Conservation (phyloP, 64 coral and sea anemone genomes). For the Trachythela sp. region DNA sequence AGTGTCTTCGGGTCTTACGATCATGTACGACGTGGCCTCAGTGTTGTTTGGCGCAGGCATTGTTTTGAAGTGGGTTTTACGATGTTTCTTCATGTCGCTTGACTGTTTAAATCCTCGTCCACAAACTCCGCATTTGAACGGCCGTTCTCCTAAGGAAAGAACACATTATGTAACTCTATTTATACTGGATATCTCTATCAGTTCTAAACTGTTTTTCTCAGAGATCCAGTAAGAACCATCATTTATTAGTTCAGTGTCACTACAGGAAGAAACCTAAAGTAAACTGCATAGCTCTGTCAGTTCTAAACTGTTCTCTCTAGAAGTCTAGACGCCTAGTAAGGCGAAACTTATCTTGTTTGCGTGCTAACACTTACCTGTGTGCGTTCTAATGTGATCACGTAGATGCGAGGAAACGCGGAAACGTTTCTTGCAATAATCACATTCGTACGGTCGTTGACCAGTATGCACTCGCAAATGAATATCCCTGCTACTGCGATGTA, state of each 20-base stretch:
- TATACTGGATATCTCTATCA: no score
- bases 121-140: slow-evolving; percentile 86
- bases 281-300: no score
- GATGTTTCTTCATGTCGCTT: slow-evolving; percentile 92
- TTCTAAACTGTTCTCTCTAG: no score
- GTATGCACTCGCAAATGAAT: slow-evolving; percentile 86
- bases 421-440: slow-evolving; percentile 75
- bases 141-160: slow-evolving; percentile 65
- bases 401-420: slow-evolving; percentile 83
- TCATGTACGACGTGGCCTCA: not conserved
- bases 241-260: no score
- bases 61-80: slow-evolving; percentile 45
- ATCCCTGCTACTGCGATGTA: slow-evolving; percentile 84
- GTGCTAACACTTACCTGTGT: slow-evolving; percentile 66
- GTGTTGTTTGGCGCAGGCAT: not conserved
- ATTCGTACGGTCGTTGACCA: slow-evolving; percentile 86
- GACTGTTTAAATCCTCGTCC: slow-evolving; percentile 96
- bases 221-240: no score
- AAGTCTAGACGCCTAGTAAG: no score
- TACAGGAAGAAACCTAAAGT: no score
- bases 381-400: slow-evolving; percentile 82
- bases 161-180: not conserved
- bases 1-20: not conserved
- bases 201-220: no score
- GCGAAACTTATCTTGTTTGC: no score